Percentiles rank a stretch among this genome's conserved stretches.
These are phyloP conservation scores for Chondrilla cf. caribensis DNA, from an alignment of 37 sponge, comb jelly and placozoan species.

Conservation along the genomic window DNA sequence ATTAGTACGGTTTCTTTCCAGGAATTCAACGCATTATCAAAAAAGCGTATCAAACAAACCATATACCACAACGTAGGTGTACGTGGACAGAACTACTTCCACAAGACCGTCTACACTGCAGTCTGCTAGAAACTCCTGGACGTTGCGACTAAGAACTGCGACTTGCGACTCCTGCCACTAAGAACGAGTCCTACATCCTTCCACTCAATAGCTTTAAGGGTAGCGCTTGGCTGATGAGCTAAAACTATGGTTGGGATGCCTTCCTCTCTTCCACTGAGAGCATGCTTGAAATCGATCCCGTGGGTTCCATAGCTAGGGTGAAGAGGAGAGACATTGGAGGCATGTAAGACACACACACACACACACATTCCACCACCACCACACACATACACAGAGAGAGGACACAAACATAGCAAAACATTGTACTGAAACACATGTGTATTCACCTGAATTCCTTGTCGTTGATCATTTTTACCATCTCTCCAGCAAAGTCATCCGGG, in stretches of 20 bases:
- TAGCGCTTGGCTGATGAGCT: constrained; percentile 90
- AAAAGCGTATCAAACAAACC: no score
- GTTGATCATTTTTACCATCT: background rate
- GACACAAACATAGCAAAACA: background rate
- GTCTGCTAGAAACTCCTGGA: no score
- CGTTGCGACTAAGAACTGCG: constrained; percentile 90
- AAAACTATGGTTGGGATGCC: constrained; percentile 78
- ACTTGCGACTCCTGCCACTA: constrained; percentile 89
- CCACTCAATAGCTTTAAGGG: constrained; percentile 71
- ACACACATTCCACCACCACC: no score
- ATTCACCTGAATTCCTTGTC: no score
- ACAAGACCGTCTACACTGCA: no score
- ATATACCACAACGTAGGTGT: no score
- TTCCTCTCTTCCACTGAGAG: constrained; percentile 54
- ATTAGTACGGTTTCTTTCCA: no score
- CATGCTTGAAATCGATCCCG: constrained; percentile 72
- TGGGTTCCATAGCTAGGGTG: constrained; percentile 66
- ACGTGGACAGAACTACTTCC: no score
- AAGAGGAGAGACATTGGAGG: no score
- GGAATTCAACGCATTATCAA: no score
- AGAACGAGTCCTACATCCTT: constrained; percentile 66
- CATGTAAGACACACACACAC: no score
- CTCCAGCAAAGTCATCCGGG: background rate
- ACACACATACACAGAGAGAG: no score
- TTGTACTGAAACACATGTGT: background rate